phyloP scores from a whole-genome alignment of 1,140 invertebrate genomes.

The Eumeta japonica region DNA sequence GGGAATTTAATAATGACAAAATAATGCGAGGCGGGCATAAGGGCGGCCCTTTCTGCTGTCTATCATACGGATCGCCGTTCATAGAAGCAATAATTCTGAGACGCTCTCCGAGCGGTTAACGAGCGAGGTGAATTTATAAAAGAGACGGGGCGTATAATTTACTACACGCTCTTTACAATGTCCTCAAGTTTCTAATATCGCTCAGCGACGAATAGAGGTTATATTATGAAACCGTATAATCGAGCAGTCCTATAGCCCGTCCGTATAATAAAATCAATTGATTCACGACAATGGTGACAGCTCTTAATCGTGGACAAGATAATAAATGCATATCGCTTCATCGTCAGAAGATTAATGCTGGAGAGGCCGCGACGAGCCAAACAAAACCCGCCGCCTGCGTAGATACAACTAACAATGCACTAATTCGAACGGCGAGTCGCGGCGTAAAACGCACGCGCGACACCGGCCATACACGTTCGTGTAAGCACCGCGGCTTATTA shows the following conservation, averaged over 20 bases:
- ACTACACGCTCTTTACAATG: too few relatives aligned
- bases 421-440: slow-evolving; percentile 32
- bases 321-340: slow-evolving; percentile 54
- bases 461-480: slow-evolving; percentile 31
- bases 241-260: too few relatives aligned
- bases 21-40: slow-evolving; percentile 55
- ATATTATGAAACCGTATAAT: too few relatives aligned
- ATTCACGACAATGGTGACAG: slow-evolving; percentile 40
- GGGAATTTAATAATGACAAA: slow-evolving; percentile 58
- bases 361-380: slow-evolving; percentile 30
- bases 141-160: too few relatives aligned
- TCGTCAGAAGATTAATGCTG: slow-evolving; percentile 51
- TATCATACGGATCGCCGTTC: slow-evolving; percentile 51
- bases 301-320: slow-evolving; percentile 47
- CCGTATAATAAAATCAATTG: slow-evolving; percentile 51
- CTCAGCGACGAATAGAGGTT: too few relatives aligned
- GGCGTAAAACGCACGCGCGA: slow-evolving; percentile 36
- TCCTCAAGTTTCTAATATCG: too few relatives aligned
- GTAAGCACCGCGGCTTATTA: slow-evolving; percentile 49
- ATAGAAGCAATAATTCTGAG: slow-evolving; percentile 53
- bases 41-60: slow-evolving; percentile 54
- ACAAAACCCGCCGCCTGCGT: slow-evolving; percentile 41
- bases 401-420: slow-evolving; percentile 33
- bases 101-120: slow-evolving; percentile 50
- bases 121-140: too few relatives aligned